Evolutionary conservation across 2,113 vertebrate genomes (phyloP), one percentile per base, ranked within the genome.

Genomic region (Megaptera novaeangliae): DNA sequence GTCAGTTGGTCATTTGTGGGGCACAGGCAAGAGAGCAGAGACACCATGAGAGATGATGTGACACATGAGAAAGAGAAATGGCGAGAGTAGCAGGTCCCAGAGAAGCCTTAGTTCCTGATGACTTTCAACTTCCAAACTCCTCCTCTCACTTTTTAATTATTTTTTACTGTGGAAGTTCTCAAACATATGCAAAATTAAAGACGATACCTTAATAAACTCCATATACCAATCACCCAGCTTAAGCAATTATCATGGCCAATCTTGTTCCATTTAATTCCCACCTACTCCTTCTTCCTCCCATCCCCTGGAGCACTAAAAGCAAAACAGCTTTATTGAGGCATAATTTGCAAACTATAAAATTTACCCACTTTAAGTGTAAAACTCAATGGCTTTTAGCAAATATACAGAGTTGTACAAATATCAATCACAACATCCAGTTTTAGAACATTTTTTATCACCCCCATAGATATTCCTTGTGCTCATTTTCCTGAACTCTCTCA

Each of bases 341-440:
- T 88, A 80, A 87, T 95, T 95, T 92, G 77, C n/a, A 71, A 84
- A 92, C 81, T 75, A 80, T 59, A 94, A 94, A 94, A 90, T 94
- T 74, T 25, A 80, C 17, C 69, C 64, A 59, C 77, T 96, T 85
- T 75, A 74, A 89, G 39, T 63, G 20, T 94, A 81, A 87, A 94
- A 94, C 59, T 52, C 29, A 85, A 46, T 93, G 89, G n/a, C 20
- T 91, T 88, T 94, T 75, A 77, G 78, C 52, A 88, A 86, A 31
- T 86, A 80, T 66, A 55, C 10, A 91, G 74, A 52, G 34, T 84
- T 84, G 9, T 59, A 66, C 8, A 44, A 88, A 77, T 72, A 95
- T 72, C 12, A 49, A 88, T 82, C 10, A 39, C 57, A 66, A 85
- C 46, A 69, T 91, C 8, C 44, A 88, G 75, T 71, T 90, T 88